Conservation (phyloP, 2,888 invertebrate species). For the Coronaproctus castanopsis region DNA sequence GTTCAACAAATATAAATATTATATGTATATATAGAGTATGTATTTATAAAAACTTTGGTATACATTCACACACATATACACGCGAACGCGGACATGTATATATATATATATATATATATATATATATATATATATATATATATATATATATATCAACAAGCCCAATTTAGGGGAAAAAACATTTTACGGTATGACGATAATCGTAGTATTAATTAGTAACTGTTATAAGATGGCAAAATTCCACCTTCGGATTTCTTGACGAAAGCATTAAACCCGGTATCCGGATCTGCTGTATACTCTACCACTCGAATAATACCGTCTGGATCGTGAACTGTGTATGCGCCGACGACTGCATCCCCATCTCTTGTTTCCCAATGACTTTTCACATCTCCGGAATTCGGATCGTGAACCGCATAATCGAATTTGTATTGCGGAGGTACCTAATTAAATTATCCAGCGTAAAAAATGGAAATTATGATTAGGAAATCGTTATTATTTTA, state of each 20-base stretch:
- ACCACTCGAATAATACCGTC: conserved; percentile 20
- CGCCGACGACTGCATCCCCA: conserved; percentile 29
- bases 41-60: too few relatives aligned
- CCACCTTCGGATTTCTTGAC: conserved; percentile 20
- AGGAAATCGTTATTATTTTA: too few relatives aligned
- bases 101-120: background rate
- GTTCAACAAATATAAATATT: too few relatives aligned
- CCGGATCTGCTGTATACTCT: conserved; percentile 22
- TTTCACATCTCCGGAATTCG: conserved; percentile 31
- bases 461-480: too few relatives aligned
- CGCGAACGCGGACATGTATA: too few relatives aligned
- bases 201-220: background rate
- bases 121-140: background rate
- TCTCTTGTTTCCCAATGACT: conserved; percentile 30
- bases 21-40: too few relatives aligned
- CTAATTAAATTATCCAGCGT: conserved; percentile 23
- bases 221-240: background rate
- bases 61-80: too few relatives aligned
- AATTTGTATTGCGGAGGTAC: conserved; percentile 29
- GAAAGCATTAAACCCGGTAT: conserved; percentile 22
- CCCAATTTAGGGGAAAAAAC: background rate
- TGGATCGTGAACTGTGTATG: conserved; percentile 26
- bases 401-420: conserved; percentile 30
- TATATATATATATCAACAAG: background rate
- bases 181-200: background rate